Evolutionary conservation across 1,140 invertebrate species (phyloP), one percentile per base, ranked within the genome.

Genomic region (Rhysida immarginata): DNA sequence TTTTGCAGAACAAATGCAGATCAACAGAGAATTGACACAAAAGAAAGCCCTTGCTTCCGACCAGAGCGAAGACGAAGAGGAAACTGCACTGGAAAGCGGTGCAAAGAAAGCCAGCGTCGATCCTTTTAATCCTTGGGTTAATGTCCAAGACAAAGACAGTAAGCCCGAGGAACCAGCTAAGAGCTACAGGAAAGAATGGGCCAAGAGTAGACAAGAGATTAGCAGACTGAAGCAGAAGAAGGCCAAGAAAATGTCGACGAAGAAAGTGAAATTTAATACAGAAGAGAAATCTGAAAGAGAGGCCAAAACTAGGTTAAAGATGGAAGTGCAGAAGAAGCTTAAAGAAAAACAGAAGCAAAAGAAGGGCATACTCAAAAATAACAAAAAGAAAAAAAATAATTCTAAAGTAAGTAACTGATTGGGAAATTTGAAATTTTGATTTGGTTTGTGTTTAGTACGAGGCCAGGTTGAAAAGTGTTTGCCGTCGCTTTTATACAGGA

Each of bases 61-160:
- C 35, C 11, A 11, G 11, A 41, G 35, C 35, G 35, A 41, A 41
- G 35, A 41, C n/a, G 35, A 41, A 11, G 35, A 41, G 11, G 35
- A 41, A 11, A n/a, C 11, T 41, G 35, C 35, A 41, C 11, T n/a
- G n/a, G n/a, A n/a, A 41, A 41, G n/a, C 11, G 11, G n/a, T 41
- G 35, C 35, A 11, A 41, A 11, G 11, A 41, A 41, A 21, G 49
- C 58, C 44, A 56, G 56, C 11, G 58, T 58, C 54, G 52, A 21
- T n/a, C 58, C 57, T 18, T 61, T 63, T 52, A 54, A 59, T 35
- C 48, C 50, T 54, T 58, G 62, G 41, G 52, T 59, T 2, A 53
- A 55, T 43, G 56, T 59, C 29, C 53, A 60, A 56, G 53, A 61
- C 13, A 56, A 60, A 41, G 53, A 45, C 42, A 25, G 48, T n/a